A percentile compares a stretch with the other conserved stretches of the same genome.
Evolutionary conservation across 2,888 invertebrate species (phyloP).

Genomic region (Caenorhabditis japonica): DNA sequence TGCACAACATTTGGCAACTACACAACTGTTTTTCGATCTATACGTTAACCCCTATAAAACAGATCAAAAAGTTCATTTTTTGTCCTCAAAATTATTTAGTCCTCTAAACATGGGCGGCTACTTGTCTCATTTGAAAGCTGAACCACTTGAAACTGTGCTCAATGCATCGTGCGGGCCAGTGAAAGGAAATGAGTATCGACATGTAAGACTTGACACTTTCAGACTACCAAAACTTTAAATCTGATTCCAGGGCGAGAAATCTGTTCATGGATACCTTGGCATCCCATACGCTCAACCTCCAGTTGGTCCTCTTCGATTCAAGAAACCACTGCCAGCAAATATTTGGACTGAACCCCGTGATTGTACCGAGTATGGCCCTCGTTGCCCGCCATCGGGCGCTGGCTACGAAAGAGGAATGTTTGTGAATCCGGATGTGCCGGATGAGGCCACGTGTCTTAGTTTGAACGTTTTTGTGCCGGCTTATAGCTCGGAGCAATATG

Average conservation of each 20-base stretch:
- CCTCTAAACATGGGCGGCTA: conserved; percentile 20
- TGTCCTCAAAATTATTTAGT: background rate
- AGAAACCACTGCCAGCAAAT: conserved; percentile 30
- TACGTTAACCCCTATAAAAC: background rate
- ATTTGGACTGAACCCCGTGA: conserved; percentile 32
- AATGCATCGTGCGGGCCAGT: conserved; percentile 34
- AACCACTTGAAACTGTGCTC: conserved; percentile 4
- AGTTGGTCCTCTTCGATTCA: conserved; percentile 22
- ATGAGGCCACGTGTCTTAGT: conserved; percentile 10
- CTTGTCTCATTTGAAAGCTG: conserved; percentile 30
- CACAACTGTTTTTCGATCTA: conserved; percentile 8
- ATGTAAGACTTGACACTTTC: conserved; percentile 5
- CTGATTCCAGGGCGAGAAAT: conserved; percentile 20
- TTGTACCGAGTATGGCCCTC: conserved; percentile 31
- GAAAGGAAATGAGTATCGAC: conserved; percentile 21
- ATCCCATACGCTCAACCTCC: conserved; percentile 34
- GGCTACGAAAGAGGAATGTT: conserved; percentile 10
- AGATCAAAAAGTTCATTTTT: background rate
- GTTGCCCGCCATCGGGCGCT: conserved; percentile 27
- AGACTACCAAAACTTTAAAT: background rate
- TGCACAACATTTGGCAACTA: conserved; percentile 45
- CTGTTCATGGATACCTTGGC: conserved; percentile 31
- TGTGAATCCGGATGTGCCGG: conserved; percentile 2
- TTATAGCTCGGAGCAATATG: conserved; percentile 13
- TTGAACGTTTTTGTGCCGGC: conserved; percentile 26